These are phyloP conservation scores for Parazoanthus swiftii DNA, from an alignment of 92 coral and sea anemone species.

Conservation along the genomic window DNA sequence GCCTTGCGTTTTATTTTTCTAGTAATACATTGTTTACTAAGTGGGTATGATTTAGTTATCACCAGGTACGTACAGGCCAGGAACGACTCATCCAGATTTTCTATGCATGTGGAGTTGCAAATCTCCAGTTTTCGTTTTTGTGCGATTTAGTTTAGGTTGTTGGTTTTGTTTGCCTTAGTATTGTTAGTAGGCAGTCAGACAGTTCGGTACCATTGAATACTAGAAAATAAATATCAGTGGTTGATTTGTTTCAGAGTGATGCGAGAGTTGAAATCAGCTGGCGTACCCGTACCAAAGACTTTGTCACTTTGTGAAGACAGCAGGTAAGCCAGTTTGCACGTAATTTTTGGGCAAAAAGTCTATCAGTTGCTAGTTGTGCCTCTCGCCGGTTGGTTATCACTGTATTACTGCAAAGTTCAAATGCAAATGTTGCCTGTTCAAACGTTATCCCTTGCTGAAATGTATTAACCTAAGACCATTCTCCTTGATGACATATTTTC, in stretches of 20 bases:
- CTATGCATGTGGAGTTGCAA: too few relatives aligned
- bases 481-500: not conserved
- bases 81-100: not conserved
- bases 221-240: not conserved
- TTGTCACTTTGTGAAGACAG: slow-evolving; percentile 82
- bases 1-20: not conserved
- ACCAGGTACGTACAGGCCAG: not conserved
- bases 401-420: not conserved
- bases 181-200: too few relatives aligned
- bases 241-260: slow-evolving; percentile 63
- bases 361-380: not conserved
- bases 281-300: slow-evolving; percentile 93
- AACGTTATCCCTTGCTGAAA: not conserved
- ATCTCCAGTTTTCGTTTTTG: not conserved
- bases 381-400: not conserved
- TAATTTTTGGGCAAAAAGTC: not conserved
- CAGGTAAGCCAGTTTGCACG: slow-evolving; percentile 43
- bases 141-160: not conserved
- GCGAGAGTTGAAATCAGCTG: slow-evolving; percentile 87
- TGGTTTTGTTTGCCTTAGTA: too few relatives aligned
- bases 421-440: not conserved
- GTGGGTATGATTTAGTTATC: too few relatives aligned
- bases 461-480: not conserved
- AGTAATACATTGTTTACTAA: not conserved
- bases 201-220: not conserved